Evolutionary conservation across 2,113 vertebrate species (phyloP).

Genomic region (Todiramphus chloris): DNA sequence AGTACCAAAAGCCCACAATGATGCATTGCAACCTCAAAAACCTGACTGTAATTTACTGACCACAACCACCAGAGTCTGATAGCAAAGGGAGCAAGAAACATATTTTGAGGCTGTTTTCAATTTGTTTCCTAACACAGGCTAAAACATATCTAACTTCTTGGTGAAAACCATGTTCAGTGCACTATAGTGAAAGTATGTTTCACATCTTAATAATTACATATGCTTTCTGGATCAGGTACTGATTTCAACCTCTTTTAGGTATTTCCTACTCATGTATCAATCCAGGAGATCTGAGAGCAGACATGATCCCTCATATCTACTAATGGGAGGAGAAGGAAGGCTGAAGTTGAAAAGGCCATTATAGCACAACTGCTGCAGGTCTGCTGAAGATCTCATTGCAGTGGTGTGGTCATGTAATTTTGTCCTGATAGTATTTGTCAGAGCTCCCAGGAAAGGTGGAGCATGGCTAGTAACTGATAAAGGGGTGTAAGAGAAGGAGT

Average conservation of each 20-base stretch:
- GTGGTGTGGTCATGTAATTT: accelerated
- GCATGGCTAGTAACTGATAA: background rate
- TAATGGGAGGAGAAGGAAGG: background rate
- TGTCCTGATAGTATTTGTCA: background rate
- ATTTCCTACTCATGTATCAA: background rate
- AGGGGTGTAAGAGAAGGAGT: background rate
- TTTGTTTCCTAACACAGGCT: background rate
- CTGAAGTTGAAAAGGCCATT: background rate
- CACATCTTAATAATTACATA: background rate
- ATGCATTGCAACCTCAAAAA: background rate
- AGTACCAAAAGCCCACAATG: background rate
- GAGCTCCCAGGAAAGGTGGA: background rate
- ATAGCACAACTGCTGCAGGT: background rate
- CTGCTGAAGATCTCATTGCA: background rate
- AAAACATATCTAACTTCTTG: background rate
- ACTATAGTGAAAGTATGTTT: background rate
- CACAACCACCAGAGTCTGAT: background rate
- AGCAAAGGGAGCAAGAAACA: background rate
- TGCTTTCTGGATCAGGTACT: background rate
- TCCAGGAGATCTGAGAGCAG: background rate
- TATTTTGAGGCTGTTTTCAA: background rate
- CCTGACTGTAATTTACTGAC: background rate
- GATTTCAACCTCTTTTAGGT: background rate
- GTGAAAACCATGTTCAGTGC: background rate
- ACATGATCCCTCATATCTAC: background rate